Percentiles rank a stretch among this genome's conserved stretches.
These are phyloP conservation scores for Oryzias melastigma DNA, from an alignment of 2,113 vertebrate genomes.

Conservation along the genomic window DNA sequence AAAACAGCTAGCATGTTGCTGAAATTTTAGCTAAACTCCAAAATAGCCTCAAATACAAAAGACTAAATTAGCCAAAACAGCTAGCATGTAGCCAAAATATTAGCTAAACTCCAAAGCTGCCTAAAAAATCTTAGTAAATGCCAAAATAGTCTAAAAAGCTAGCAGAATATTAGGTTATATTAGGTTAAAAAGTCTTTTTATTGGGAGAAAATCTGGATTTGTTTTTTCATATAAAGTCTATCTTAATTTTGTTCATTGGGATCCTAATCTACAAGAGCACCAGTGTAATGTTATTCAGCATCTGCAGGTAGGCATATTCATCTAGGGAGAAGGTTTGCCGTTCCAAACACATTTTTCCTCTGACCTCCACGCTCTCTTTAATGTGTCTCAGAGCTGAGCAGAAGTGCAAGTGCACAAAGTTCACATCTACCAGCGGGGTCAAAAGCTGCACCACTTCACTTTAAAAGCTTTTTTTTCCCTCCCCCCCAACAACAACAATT, in stretches of 20 bases:
- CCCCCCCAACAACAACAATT: constrained; percentile 47
- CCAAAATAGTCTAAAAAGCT: too few relatives aligned
- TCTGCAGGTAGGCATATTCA: constrained; percentile 37
- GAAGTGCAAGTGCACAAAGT: constrained; percentile 46
- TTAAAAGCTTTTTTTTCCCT: constrained; percentile 48
- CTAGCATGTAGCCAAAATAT: too few relatives aligned
- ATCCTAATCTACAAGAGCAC: constrained; percentile 11
- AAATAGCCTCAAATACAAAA: too few relatives aligned
- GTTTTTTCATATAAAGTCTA: background rate
- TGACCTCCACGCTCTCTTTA: constrained; percentile 34
- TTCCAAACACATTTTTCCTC: constrained; percentile 55
- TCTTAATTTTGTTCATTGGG: background rate
- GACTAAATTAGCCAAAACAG: too few relatives aligned
- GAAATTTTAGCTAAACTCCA: too few relatives aligned
- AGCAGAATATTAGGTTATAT: too few relatives aligned
- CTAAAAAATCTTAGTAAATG: too few relatives aligned
- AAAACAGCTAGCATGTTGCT: too few relatives aligned
- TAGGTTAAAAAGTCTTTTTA: too few relatives aligned
- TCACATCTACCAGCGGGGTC: constrained; percentile 38
- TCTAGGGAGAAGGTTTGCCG: constrained; percentile 28
- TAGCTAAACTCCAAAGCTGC: too few relatives aligned
- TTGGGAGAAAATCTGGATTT: too few relatives aligned
- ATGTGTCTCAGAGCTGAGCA: constrained; percentile 46
- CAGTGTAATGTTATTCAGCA: background rate
- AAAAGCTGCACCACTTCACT: constrained; percentile 53